A percentile compares a stretch with the other conserved stretches of the same genome.
phyloP scores from a whole-genome alignment of 53 echinoderm and acorn worm species.

The Henricia sp. region DNA sequence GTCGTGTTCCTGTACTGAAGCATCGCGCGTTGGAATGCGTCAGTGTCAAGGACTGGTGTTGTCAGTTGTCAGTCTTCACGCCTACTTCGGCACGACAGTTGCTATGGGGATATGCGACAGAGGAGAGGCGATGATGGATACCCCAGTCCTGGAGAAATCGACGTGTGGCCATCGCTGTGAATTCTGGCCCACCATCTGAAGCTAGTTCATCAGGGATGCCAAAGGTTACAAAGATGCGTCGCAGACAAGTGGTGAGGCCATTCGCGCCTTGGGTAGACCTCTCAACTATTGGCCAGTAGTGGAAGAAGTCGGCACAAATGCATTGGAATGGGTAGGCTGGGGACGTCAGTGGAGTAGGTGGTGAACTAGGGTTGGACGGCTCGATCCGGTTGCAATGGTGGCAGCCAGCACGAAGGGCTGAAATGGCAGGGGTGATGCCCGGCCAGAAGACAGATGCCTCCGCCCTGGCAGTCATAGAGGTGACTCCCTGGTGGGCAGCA shows the following conservation, averaged over 20 bases:
- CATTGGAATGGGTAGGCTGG: conserved; percentile 72
- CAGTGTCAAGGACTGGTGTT: no score
- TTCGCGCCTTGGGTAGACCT: background rate
- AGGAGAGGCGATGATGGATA: conserved; percentile 50
- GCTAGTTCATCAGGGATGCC: conserved; percentile 53
- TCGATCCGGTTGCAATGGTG: conserved; percentile 22
- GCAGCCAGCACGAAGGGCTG: conserved; percentile 3
- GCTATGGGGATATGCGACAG: conserved; percentile 64
- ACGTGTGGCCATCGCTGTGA: conserved; percentile 1
- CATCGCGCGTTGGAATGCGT: conserved; percentile 43
- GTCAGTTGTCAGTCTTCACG: conserved; percentile 69
- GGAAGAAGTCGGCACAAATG: conserved; percentile 68
- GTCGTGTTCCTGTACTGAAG: conserved; percentile 66
- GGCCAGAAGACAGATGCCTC: conserved; percentile 75
- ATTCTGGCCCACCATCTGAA: conserved; percentile 60
- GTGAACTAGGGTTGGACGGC: conserved; percentile 34
- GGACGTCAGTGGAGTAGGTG: conserved; percentile 38
- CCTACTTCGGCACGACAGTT: conserved; percentile 64
- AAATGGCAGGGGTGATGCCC: conserved; percentile 61
- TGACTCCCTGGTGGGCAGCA: conserved; percentile 70
- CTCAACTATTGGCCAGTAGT: conserved; percentile 67
- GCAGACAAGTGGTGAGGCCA: conserved; percentile 33
- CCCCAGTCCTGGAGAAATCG: conserved; percentile 57
- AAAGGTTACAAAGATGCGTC: conserved; percentile 54
- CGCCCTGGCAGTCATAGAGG: conserved; percentile 65